Evolutionary conservation across 2,888 invertebrate genomes (phyloP), one percentile per base, ranked within the genome.

Genomic region (Drosophila meridionalis): DNA sequence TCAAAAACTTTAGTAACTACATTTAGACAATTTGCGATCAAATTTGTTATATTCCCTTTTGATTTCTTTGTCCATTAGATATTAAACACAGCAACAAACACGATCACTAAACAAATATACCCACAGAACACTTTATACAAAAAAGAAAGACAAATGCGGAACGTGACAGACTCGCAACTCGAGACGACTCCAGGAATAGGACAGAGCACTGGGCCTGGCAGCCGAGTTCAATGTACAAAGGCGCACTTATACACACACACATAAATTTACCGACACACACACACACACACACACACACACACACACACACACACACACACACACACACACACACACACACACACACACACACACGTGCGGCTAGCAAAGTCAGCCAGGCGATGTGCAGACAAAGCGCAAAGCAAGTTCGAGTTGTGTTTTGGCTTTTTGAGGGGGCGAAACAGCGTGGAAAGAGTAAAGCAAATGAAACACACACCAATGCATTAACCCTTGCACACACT

Each of bases 391-490:
- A 87, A 81, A 89, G 89, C 79, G 79, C 58, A 76, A 78, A 88
- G 85, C 84, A 77, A 87, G 87, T 89, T 85, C 63, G 84, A 87
- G 79, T 83, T 89, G 75, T 87, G 84, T 89, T 85, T 85, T 87
- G 87, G 76, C 64, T 86, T 69, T 73, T 77, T 72, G 65, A 68
- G 73, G 78, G 78, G 80, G 83, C 86, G 76, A 85, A 85, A 70
- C 78, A 73, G 69, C 43, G 61, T 64, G 65, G 62, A 75, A 74
- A 79, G 80, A 77, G 76, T 68, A 80, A 69, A 70, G 78, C 61
- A 83, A 87, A 86, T 69, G 64, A 86, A 86, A 80, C 75, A 52
- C 78, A 76, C 77, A 76, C 77, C 28, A 62, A 34, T 12, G 20
- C n/a, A 12, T 26, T 52, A 12, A 38, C 42, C 30, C 57, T 50